Conservation (phyloP, 2,888 invertebrate species). For the Cetonia aurata region DNA sequence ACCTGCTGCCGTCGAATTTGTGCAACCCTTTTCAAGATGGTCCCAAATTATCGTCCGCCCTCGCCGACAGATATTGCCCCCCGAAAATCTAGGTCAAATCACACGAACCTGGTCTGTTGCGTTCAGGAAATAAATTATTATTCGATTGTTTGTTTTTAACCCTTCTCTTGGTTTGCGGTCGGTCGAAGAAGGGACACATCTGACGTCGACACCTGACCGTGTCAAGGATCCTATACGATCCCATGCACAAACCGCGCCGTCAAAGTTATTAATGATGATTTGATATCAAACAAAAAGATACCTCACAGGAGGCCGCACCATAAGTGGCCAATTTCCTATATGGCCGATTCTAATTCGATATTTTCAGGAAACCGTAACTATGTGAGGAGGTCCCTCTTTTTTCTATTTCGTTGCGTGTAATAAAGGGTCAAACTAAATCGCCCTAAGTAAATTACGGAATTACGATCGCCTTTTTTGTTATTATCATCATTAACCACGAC, state of each 20-base stretch:
- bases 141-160: constrained; percentile 38
- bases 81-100: constrained; percentile 38
- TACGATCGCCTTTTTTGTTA: too few species aligned
- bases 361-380: constrained; percentile 23
- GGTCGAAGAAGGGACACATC: constrained; percentile 3
- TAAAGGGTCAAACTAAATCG: constrained; percentile 11
- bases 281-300: constrained; percentile 27
- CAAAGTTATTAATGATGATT: constrained; percentile 22
- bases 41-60: constrained; percentile 2
- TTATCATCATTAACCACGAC: too few species aligned
- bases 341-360: constrained; percentile 4
- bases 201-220: constrained; percentile 33
- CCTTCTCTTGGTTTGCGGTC: constrained; percentile 31
- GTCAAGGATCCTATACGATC: background rate
- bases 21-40: constrained; percentile 42
- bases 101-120: constrained; percentile 29
- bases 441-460: too few species aligned
- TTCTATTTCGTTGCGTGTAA: background rate
- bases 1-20: constrained; percentile 37
- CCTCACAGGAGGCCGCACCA: background rate
- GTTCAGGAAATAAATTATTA: constrained; percentile 42
- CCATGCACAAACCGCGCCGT: constrained; percentile 14
- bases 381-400: background rate
- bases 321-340: constrained; percentile 29
- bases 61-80: background rate